Evolutionary conservation across 2,888 invertebrate genomes (phyloP).

Genomic region (Xestoiulus laeticollis): DNA sequence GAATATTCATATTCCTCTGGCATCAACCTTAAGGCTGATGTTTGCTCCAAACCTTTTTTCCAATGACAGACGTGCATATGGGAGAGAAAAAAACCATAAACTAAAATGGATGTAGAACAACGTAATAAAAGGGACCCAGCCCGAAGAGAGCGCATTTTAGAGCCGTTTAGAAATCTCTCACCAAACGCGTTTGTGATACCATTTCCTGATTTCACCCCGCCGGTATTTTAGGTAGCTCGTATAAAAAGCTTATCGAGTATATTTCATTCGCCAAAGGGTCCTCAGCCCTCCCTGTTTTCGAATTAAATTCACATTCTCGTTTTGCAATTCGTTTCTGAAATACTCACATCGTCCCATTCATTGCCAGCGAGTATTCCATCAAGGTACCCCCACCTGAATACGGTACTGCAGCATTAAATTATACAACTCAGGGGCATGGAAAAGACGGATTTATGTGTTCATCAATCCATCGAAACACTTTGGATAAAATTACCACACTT

Average conservation of each 20-base stretch:
- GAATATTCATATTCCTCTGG: not conserved
- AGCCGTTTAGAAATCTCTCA: slow-evolving; percentile 1
- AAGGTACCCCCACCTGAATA: too few relatives aligned
- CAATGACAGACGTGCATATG: not conserved
- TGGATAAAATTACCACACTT: too few relatives aligned
- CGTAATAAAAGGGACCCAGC: not conserved
- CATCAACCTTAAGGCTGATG: not conserved
- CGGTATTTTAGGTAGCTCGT: not conserved
- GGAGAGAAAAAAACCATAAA: not conserved
- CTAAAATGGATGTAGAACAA: slow-evolving; percentile 12
- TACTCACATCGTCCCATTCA: too few relatives aligned
- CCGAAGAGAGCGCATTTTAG: not conserved
- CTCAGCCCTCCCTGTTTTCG: not conserved
- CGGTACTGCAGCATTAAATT: too few relatives aligned
- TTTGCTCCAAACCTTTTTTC: not conserved
- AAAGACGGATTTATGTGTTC: too few relatives aligned
- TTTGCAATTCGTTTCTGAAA: not conserved
- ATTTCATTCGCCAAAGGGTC: not conserved
- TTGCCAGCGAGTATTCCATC: too few relatives aligned
- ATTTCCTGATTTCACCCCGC: not conserved
- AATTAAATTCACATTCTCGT: not conserved
- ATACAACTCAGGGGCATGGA: too few relatives aligned
- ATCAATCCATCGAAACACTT: too few relatives aligned
- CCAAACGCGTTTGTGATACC: not conserved
- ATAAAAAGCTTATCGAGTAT: not conserved